Evolutionary conservation across 2,113 vertebrate genomes (phyloP), one percentile per base, ranked within the genome.

Genomic region (Apistogramma diplotaenia): DNA sequence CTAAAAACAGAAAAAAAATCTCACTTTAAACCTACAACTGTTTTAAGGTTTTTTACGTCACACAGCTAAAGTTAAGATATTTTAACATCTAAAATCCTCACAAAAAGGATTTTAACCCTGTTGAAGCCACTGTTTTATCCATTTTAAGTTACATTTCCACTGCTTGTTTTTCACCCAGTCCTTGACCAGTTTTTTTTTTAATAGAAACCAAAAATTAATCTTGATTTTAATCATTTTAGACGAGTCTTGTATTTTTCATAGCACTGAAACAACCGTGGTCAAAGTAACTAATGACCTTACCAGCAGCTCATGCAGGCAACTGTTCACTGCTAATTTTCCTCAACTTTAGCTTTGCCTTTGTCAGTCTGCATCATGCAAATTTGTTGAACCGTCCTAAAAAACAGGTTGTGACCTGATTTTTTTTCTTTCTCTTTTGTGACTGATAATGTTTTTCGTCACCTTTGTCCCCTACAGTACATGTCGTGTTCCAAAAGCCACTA

Each of bases 231-330:
- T 67, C 23, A 2, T 67, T 67, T 67, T 49, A 49, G 40, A 67
- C 40, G 2, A 67, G 23, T 9, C 23, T 19, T 7, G 21, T 12
- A 27, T 67, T 4, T 5, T 49, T 49, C 62, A 19, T 25, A 12
- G 23, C 2, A 16, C 62, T 67, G 62, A 67, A 67, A 46, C 62
- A 46, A n/a, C 40, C 8, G 21, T 67, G 40, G 40, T 67, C 62
- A 67, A 67, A 27, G 40, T 46, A 67, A 65, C 61, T 65, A 65
- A 46, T 67, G 62, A 67, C 40, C 35, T 67, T 2, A 27, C 25
- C 13, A 43, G 27, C 23, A 13, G 33, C 33, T 35, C 8, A 46
- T 15, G 40, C 40, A 43, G 40, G 40, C 40, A 15, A 12, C 40
- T 46, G 9, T 67, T 67, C 5, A 1, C 40, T 67, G 62, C 23